Conservation (phyloP, 2,888 invertebrate species). For the Cantharis nigra region DNA sequence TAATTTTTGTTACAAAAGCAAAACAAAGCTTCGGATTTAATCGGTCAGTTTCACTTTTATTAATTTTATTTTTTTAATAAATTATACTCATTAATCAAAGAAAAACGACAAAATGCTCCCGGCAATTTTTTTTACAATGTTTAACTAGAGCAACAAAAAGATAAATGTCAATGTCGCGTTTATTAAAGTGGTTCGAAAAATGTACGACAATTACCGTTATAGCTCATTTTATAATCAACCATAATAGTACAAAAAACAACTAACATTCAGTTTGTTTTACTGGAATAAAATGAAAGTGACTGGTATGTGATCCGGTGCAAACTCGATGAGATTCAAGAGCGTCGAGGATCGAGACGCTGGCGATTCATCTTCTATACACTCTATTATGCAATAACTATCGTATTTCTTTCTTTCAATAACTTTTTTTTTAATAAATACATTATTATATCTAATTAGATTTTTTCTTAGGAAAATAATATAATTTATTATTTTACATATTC, state of each 20-base stretch:
- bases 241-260: background rate
- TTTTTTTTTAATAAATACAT: no score
- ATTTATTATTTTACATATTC: background rate
- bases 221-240: background rate
- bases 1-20: background rate
- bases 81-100: background rate
- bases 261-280: background rate
- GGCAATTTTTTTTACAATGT: background rate
- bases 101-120: background rate
- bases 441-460: no score
- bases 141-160: background rate
- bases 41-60: background rate
- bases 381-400: no score
- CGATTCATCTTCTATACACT: no score
- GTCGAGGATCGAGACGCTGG: no score
- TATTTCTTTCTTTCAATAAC: no score
- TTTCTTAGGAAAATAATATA: no score
- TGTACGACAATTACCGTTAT: background rate
- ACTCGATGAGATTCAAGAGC: background rate
- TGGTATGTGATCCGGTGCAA: background rate
- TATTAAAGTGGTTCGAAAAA: background rate
- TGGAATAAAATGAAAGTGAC: background rate
- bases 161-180: background rate
- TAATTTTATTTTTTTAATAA: background rate
- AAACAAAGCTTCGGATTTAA: background rate